A percentile compares a stretch with the other conserved stretches of the same genome.
Evolutionary conservation across 2,113 vertebrate species (phyloP).

Genomic region (Madoqua kirkii): DNA sequence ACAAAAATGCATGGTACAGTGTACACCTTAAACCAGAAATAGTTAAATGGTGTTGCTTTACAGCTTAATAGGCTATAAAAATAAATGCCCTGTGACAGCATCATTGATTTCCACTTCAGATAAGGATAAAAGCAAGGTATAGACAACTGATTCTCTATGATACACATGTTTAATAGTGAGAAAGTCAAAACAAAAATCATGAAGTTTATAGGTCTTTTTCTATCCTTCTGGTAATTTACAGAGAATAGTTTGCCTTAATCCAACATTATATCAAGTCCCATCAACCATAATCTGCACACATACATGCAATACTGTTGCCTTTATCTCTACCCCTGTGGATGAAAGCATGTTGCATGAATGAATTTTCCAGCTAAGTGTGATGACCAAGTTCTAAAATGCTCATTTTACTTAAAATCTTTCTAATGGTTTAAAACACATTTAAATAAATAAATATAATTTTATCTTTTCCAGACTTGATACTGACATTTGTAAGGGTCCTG

Average conservation of each 20-base stretch:
- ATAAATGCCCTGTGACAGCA: not conserved
- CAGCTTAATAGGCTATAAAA: not conserved
- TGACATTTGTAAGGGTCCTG: not conserved
- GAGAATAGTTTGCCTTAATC: not conserved
- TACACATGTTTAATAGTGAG: not conserved
- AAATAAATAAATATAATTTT: not conserved
- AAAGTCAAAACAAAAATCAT: not conserved
- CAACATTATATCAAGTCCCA: not conserved
- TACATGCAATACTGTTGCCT: accelerated
- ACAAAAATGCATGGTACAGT: not conserved
- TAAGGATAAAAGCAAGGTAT: not conserved
- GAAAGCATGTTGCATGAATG: not conserved
- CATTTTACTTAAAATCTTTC: not conserved
- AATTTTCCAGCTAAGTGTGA: not conserved
- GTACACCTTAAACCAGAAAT: not conserved
- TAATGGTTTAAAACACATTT: not conserved
- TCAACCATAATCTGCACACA: not conserved
- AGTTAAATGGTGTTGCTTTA: not conserved
- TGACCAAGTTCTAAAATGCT: not conserved
- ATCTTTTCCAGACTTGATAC: not conserved
- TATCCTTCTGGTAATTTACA: not conserved
- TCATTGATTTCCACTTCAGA: not conserved
- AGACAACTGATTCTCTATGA: not conserved
- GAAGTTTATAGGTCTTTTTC: not conserved
- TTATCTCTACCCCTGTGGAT: not conserved